Evolutionary conservation across 2,797 vertebrate genomes (phyloP).

Genomic region (Sebastes kiyomatsui): DNA sequence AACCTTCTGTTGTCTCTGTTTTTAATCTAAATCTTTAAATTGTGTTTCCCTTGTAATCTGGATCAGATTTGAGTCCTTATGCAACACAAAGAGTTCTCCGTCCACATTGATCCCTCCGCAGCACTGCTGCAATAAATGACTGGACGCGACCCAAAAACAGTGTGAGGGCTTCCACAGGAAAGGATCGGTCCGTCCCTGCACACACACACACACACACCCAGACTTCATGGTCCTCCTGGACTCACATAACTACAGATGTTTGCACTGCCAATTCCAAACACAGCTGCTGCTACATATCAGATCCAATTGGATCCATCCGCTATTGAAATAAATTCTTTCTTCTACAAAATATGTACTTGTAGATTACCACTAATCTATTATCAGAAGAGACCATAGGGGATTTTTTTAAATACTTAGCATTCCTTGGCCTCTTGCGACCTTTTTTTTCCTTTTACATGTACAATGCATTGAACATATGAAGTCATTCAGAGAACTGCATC

Average conservation of each 20-base stretch:
- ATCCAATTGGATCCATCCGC: background rate
- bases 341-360: background rate
- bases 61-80: constrained; percentile 35
- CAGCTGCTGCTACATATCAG: constrained; percentile 19
- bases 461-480: background rate
- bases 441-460: background rate
- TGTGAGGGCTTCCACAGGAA: constrained; percentile 59
- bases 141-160: constrained; percentile 47
- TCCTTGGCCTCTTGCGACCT: background rate
- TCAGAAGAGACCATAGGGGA: background rate
- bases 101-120: constrained; percentile 13
- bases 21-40: constrained; percentile 10
- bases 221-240: constrained; percentile 13
- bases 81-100: constrained; percentile 31
- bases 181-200: constrained; percentile 30
- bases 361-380: background rate
- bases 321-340: background rate
- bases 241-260: background rate
- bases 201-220: constrained; percentile 24
- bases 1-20: constrained; percentile 2
- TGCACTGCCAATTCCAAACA: constrained; percentile 11
- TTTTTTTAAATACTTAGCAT: background rate
- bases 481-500: background rate
- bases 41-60: constrained; percentile 15
- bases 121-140: constrained; percentile 17